These are phyloP conservation scores for Sardina pilchardus DNA, from an alignment of 2,113 vertebrate genomes.

Conservation along the genomic window DNA sequence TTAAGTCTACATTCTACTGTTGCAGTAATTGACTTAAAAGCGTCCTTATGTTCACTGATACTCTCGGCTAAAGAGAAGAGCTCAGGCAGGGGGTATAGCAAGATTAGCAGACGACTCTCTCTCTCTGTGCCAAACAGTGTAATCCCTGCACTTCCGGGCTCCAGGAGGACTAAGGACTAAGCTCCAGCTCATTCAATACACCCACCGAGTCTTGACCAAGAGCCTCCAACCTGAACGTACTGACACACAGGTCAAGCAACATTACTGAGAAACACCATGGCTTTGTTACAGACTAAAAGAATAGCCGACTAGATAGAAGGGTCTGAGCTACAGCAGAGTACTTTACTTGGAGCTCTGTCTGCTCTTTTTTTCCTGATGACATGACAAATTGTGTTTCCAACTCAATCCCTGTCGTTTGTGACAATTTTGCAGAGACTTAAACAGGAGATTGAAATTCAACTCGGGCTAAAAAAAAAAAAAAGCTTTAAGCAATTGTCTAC, in stretches of 20 bases:
- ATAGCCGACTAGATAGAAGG: neutral
- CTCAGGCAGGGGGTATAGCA: constrained; percentile 35
- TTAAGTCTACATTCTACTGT: neutral
- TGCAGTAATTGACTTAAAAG: constrained; percentile 6
- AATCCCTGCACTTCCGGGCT: constrained; percentile 37
- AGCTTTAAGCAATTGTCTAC: too few species aligned
- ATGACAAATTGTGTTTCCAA: neutral
- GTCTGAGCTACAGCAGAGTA: neutral
- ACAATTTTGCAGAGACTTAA: neutral
- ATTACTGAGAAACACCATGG: neutral
- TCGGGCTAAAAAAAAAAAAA: neutral
- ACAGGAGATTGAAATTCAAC: neutral
- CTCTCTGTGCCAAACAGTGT: constrained; percentile 30
- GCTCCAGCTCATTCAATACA: neutral
- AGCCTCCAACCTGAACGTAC: constrained; percentile 22
- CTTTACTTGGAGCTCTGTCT: neutral
- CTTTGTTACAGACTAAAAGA: neutral
- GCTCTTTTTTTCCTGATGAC: neutral
- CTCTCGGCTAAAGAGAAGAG: neutral
- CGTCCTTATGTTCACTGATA: constrained; percentile 13
- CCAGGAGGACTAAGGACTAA: constrained; percentile 26
- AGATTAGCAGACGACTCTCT: constrained; percentile 53
- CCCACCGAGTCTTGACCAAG: neutral
- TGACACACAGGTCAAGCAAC: neutral
- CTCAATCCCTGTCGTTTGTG: neutral